These are phyloP conservation scores for Sinocyclocheilus maitianheensis DNA, from an alignment of 2,113 vertebrate species.

Conservation along the genomic window DNA sequence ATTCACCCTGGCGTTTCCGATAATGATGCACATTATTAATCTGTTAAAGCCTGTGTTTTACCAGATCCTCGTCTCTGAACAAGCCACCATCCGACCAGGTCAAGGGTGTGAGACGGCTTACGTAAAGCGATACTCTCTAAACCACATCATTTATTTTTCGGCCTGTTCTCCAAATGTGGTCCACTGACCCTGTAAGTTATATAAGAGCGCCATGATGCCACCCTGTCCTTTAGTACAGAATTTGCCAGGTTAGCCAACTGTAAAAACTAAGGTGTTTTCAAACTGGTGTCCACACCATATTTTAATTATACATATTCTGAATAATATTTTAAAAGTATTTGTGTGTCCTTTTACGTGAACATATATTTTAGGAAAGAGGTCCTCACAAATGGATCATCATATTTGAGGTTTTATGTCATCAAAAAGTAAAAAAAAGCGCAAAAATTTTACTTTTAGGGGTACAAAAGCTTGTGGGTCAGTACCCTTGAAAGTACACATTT, in stretches of 20 bases:
- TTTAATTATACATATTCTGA: neutral
- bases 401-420: neutral
- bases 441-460: too few relatives aligned
- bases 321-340: neutral
- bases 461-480: too few relatives aligned
- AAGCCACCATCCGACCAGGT: neutral
- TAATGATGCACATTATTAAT: neutral
- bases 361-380: neutral
- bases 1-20: neutral
- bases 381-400: neutral
- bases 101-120: conserved; percentile 54
- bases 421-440: neutral
- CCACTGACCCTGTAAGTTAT: conserved; percentile 67
- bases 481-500: too few relatives aligned
- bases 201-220: conserved; percentile 56
- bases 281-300: neutral
- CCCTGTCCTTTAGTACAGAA: neutral
- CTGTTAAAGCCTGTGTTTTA: conserved; percentile 1
- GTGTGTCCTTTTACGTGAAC: neutral
- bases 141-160: conserved; percentile 51
- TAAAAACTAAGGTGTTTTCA: neutral
- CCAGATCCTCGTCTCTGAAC: neutral
- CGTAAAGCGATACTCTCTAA: conserved; percentile 55
- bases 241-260: neutral
- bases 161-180: conserved; percentile 52